phyloP scores from a whole-genome alignment of 2,888 invertebrate genomes.

The Geotrupes spiniger region DNA sequence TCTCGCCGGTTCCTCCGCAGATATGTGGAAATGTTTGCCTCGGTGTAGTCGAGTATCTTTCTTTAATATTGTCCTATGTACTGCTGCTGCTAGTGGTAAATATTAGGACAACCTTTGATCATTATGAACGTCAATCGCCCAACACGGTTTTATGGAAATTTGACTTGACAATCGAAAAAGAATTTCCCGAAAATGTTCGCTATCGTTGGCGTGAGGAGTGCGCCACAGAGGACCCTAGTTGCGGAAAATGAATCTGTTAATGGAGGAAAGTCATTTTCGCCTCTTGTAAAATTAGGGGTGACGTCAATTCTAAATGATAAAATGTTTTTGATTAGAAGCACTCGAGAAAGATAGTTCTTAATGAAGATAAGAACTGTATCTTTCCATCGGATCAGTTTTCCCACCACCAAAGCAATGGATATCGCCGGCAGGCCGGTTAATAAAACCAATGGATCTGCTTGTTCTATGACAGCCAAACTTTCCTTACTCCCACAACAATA shows the following conservation, averaged over 20 bases:
- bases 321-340: slow-evolving; percentile 66
- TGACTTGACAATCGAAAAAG: slow-evolving; percentile 85
- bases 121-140: slow-evolving; percentile 92
- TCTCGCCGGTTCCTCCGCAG: slow-evolving; percentile 34
- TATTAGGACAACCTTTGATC: slow-evolving; percentile 91
- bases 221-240: slow-evolving; percentile 90
- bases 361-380: slow-evolving; percentile 80
- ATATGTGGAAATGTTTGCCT: slow-evolving; percentile 58
- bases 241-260: slow-evolving; percentile 80
- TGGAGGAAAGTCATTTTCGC: slow-evolving; percentile 60
- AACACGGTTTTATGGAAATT: slow-evolving; percentile 88
- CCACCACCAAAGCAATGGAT: slow-evolving; percentile 88
- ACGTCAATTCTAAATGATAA: slow-evolving; percentile 57
- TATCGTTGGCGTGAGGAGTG: slow-evolving; percentile 89
- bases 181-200: slow-evolving; percentile 90
- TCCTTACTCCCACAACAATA: slow-evolving; percentile 88
- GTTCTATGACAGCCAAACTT: slow-evolving; percentile 95
- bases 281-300: slow-evolving; percentile 51
- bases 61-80: slow-evolving; percentile 87
- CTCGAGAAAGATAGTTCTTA: slow-evolving; percentile 56
- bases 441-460: slow-evolving; percentile 88
- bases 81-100: slow-evolving; percentile 94
- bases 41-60: slow-evolving; percentile 84
- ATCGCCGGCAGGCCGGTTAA: slow-evolving; percentile 91
- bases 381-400: slow-evolving; percentile 96